These are phyloP conservation scores for Pyrgus malvae DNA, from an alignment of 2,888 invertebrate genomes.

Conservation along the genomic window DNA sequence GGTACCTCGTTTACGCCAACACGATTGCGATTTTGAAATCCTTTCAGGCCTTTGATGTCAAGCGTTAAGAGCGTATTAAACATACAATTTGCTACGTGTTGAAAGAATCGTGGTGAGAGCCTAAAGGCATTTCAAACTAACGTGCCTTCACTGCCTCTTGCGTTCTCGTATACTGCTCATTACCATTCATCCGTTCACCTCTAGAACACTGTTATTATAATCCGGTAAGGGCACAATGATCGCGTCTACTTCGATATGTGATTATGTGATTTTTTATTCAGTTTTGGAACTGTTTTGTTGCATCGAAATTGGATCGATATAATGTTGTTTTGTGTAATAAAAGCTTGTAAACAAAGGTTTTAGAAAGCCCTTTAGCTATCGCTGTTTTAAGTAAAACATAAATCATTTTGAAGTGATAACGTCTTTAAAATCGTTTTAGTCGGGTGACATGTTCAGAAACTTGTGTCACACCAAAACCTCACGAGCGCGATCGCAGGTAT, in stretches of 20 bases:
- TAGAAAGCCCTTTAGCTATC: too few species aligned
- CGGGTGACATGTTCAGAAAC: too few species aligned
- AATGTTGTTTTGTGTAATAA: not conserved
- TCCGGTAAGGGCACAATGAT: conserved; percentile 70
- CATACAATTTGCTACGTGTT: conserved; percentile 75
- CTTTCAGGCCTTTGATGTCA: conserved; percentile 67
- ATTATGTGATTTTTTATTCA: conserved; percentile 60
- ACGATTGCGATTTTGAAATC: conserved; percentile 69
- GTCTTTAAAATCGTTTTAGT: too few species aligned
- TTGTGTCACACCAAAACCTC: too few species aligned
- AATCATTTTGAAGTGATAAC: too few species aligned
- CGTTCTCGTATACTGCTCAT: conserved; percentile 55
- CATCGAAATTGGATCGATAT: conserved; percentile 17
- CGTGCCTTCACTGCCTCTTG: conserved; percentile 52
- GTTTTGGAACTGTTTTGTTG: conserved; percentile 35
- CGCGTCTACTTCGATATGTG: conserved; percentile 60
- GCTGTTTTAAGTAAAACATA: too few species aligned
- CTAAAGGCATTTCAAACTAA: conserved; percentile 67
- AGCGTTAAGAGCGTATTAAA: conserved; percentile 66
- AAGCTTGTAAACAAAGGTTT: too few species aligned
- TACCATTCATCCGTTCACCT: conserved; percentile 67
- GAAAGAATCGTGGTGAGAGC: conserved; percentile 69
- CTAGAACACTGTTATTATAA: conserved; percentile 74
- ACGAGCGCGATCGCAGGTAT: too few species aligned
- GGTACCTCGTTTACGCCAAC: conserved; percentile 70